These are phyloP conservation scores for Cygnus atratus DNA, from an alignment of 2,113 vertebrate genomes.

Conservation along the genomic window DNA sequence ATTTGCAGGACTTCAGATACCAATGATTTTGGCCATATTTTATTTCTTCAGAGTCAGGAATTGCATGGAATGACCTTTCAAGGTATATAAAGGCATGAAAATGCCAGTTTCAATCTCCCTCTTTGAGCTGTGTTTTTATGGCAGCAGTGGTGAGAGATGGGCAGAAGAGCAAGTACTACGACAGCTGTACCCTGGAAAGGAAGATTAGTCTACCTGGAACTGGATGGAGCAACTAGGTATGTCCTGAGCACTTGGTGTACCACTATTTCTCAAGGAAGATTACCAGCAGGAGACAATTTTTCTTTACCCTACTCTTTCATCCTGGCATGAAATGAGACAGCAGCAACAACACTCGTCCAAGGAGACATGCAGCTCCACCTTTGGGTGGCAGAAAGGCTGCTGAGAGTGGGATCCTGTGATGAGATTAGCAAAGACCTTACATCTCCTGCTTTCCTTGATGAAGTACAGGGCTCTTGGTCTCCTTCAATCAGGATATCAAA, in stretches of 20 bases:
- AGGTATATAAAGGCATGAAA: not conserved
- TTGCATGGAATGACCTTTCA: not conserved
- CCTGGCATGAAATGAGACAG: not conserved
- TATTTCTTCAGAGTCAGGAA: not conserved
- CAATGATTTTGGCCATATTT: rapidly evolving
- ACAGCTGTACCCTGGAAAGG: not conserved
- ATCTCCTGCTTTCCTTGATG: not conserved
- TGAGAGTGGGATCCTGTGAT: not conserved
- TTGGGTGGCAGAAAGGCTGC: not conserved
- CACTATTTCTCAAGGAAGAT: too few relatives aligned
- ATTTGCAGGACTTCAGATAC: not conserved
- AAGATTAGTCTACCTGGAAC: not conserved
- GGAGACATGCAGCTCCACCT: not conserved
- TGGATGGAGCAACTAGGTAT: not conserved
- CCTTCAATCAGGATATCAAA: not conserved
- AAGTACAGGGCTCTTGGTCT: not conserved
- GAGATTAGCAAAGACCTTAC: not conserved
- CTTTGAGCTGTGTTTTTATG: not conserved
- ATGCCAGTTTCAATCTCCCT: not conserved
- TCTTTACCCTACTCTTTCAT: not conserved
- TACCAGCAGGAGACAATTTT: not conserved
- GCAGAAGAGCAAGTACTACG: not conserved
- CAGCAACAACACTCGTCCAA: not conserved
- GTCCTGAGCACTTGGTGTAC: not conserved
- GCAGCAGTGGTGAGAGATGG: not conserved